Base-by-base conservation (phyloP, 2,113 vertebrate genomes). In the Danionella cerebrum region DNA sequence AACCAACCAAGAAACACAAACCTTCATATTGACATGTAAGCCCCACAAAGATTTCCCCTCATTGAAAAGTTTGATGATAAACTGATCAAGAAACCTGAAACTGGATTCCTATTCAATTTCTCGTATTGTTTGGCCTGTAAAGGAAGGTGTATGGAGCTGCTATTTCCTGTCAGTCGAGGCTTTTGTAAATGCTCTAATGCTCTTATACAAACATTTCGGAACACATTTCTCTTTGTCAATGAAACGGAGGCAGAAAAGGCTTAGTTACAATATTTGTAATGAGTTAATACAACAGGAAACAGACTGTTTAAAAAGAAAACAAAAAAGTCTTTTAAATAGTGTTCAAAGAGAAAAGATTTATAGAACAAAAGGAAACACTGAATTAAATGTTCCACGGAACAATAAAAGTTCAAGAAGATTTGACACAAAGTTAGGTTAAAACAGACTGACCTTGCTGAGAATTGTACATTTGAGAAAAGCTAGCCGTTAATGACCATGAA, bases 1-100 rank as follows among this genome's bases (percentile, higher is more conserved):
- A 3, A 36, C 59, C 42, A 16, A 5, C 27, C 59, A 48, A 48
- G 44, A 22, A 64, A 64, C 29, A 48, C 59, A 64, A 64, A 11
- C 45, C 11, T 47, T 12, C 1, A 47, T 47, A 62, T 14, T 45
- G n/a, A n/a, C n/a, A n/a, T n/a, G n/a, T n/a, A n/a, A n/a, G n/a
- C n/a, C n/a, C n/a, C n/a, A n/a, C n/a, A n/a, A n/a, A n/a, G n/a
- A n/a, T n/a, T n/a, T n/a, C n/a, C n/a, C 59, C 59, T 48, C 18
- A 44, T 7, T 48, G 42, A 8, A 63, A 24, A 48, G n/a, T 36
- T 27, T n/a, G 4, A 22, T 38, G 29, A 63, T 21, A 10, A 63
- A 22, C 3, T 2, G 5, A 48, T 33, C 18, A 33, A 35, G 19
- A 64, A 48, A 48, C 22, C 29, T 33, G 59, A 63, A 35, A 29